A percentile compares a stretch with the other conserved stretches of the same genome.
Conservation (phyloP, 1,140 invertebrate genomes). For the Lineus longissimus region DNA sequence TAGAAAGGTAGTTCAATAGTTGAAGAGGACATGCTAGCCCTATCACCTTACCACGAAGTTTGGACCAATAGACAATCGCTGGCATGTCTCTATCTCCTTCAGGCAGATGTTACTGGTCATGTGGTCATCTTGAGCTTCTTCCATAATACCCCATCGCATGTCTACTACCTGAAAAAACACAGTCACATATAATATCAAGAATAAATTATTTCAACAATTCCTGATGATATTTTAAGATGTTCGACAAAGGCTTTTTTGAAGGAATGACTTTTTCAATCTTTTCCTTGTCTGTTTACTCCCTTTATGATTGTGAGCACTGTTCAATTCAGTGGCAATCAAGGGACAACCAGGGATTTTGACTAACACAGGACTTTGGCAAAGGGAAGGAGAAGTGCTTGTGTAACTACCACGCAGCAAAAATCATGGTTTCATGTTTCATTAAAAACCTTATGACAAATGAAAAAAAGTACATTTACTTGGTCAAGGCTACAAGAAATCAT, state of each 20-base stretch:
- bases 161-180: not conserved
- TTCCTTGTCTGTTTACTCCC: not conserved
- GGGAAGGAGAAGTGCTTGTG: no score
- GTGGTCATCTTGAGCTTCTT: slow-evolving; percentile 4
- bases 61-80: slow-evolving; percentile 10
- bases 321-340: not conserved
- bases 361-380: no score
- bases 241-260: not conserved
- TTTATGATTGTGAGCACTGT: not conserved
- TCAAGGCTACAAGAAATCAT: no score
- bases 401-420: no score
- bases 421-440: no score
- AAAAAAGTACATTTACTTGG: no score
- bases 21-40: not conserved
- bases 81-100: slow-evolving; percentile 16
- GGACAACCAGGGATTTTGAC: not conserved
- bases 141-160: slow-evolving; percentile 18
- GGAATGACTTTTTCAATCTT: not conserved
- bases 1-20: not conserved
- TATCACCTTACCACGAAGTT: slow-evolving; percentile 14
- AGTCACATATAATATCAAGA: not conserved
- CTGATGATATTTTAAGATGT: not conserved
- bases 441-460: no score
- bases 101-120: slow-evolving; percentile 11
- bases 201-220: not conserved